Percentiles rank a stretch among this genome's conserved stretches.
Conservation (phyloP, 2,113 vertebrate species). For the Rhagologus leucostigma region DNA sequence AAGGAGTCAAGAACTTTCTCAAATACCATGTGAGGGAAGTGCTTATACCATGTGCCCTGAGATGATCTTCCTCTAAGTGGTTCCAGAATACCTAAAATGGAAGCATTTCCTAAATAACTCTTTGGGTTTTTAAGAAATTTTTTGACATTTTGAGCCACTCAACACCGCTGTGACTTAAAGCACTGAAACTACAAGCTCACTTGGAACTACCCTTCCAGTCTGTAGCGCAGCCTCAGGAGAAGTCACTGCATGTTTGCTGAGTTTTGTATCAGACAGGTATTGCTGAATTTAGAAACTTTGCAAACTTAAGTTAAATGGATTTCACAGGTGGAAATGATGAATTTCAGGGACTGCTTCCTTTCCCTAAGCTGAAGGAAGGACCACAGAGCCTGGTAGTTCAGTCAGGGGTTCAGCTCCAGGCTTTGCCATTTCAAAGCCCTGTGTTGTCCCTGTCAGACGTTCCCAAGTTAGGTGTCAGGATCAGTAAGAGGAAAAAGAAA, state of each 20-base stretch:
- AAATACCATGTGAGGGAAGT: neutral
- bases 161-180: neutral
- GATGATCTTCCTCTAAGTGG: neutral
- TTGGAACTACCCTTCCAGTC: neutral
- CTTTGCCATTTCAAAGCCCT: neutral
- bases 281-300: neutral
- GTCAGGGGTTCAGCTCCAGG: neutral
- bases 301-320: neutral
- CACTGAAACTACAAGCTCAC: neutral
- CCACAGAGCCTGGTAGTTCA: neutral
- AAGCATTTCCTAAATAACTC: neutral
- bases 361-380: neutral
- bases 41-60: neutral
- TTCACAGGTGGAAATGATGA: neutral
- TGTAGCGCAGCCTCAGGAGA: neutral
- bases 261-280: neutral
- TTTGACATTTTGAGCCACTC: neutral
- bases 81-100: neutral
- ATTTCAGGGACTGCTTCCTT: neutral
- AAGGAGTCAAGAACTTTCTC: neutral
- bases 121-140: neutral
- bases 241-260: neutral
- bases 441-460: neutral
- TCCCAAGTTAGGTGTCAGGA: neutral
- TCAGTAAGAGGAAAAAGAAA: neutral